Evolutionary conservation across 2,113 vertebrate genomes (phyloP).

Genomic region (Otolemur garnettii): DNA sequence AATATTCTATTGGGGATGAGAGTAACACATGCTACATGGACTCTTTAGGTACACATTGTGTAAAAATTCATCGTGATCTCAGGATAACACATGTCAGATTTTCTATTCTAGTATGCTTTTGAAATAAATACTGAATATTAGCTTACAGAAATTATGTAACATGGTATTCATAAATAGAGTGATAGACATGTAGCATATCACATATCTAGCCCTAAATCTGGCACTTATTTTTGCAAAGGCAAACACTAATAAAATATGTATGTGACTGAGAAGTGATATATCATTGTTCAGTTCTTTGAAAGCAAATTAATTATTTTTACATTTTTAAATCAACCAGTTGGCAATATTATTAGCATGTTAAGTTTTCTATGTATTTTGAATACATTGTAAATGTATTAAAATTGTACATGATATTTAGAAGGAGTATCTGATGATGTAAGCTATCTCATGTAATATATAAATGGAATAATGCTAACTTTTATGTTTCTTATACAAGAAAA

Average conservation of each 20-base stretch:
- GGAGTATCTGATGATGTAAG: background rate
- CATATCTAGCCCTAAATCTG: constrained; percentile 9
- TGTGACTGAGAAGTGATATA: constrained; percentile 54
- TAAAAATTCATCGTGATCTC: constrained; percentile 35
- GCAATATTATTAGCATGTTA: constrained; percentile 28
- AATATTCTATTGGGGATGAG: background rate
- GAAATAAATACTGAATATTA: constrained; percentile 47
- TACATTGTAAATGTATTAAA: constrained; percentile 50
- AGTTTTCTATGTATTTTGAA: constrained; percentile 31
- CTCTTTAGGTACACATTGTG: background rate
- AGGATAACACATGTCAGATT: background rate
- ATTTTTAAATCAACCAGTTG: constrained; percentile 22
- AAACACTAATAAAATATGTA: background rate
- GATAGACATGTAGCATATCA: background rate
- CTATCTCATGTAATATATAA: background rate
- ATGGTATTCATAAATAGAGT: constrained; percentile 21
- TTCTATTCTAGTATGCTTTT: background rate
- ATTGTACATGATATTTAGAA: background rate
- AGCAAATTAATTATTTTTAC: constrained; percentile 34
- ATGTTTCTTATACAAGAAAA: background rate
- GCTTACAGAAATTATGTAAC: constrained; percentile 9
- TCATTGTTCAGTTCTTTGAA: constrained; percentile 10
- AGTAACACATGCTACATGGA: background rate
- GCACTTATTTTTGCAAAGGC: constrained; percentile 48
- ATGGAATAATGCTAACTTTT: constrained; percentile 13